Base-by-base conservation (phyloP, 2,888 invertebrate genomes). In the Lottia gigantea region DNA sequence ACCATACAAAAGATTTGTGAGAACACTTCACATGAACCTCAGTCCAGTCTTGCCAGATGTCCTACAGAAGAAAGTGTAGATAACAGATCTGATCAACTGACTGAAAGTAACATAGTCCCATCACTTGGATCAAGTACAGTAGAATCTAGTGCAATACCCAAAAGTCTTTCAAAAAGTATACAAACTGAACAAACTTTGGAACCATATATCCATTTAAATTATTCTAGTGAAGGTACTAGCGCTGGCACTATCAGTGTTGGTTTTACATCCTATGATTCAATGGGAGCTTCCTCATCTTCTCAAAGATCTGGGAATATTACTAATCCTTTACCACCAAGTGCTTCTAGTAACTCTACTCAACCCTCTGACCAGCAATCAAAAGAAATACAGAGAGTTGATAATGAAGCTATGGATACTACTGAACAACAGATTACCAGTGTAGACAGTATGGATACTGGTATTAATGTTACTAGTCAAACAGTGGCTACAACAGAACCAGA, bases 151-250 rank as follows among this genome's bases (percentile, higher is more conserved):
- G 70, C 65, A 66, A 67, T 65, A 45, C 49, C 66, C 46, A 65
- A 49, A 31, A 61, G 64, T 65, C 66, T 62, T 63, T 73, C 73
- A 64, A 23, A 49, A 31, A 31, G 23, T 31, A 64, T 12, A 47
- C 69, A 69, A 19, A 46, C 64, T 23, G 68, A 71, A 46, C 67
- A 64, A 19, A 46, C 40, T 49, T 88, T 90, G 62, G 92, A 92
- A 83, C 92, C 92, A 11, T 91, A 92, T 66, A 92, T 92, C 64
- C 91, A 90, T 83, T 86, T 92, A 70, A 90, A 90, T 68, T 92
- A 92, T 83, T 92, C 92, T 19, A 66, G 66, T 91, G 92, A 79
- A 91, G 92, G 84, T 92, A 91, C 92, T 0, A 91, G 91, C 0
- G 91, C 91, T 77, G 92, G 92, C 46, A 91, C 91, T 2, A 86